A percentile compares a stretch with the other conserved stretches of the same genome.
Evolutionary conservation across 2,888 invertebrate genomes (phyloP).

Genomic region (Erebia aethiops): DNA sequence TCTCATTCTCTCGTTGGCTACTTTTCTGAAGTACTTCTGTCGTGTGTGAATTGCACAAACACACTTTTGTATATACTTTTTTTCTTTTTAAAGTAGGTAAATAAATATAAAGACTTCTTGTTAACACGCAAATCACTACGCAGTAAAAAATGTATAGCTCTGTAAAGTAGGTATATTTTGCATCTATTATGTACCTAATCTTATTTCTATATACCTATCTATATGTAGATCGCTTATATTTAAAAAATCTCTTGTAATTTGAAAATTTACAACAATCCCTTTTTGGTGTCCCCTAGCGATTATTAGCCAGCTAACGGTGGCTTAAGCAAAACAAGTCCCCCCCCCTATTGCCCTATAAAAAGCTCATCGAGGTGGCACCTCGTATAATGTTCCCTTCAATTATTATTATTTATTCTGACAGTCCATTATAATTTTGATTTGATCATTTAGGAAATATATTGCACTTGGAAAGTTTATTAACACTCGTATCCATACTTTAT

Average conservation of each 20-base stretch:
- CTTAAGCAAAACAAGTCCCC: slow-evolving; percentile 68
- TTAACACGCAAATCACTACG: neutral
- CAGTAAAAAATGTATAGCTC: neutral
- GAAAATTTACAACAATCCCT: slow-evolving; percentile 16
- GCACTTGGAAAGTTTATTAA: slow-evolving; percentile 3
- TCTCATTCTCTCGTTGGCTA: too few relatives aligned
- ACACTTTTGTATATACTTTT: too few relatives aligned
- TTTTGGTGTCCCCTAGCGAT: slow-evolving; percentile 50
- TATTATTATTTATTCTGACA: slow-evolving; percentile 57
- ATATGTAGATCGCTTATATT: too few relatives aligned
- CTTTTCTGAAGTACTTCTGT: too few relatives aligned
- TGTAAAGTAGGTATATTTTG: too few relatives aligned
- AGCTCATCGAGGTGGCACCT: slow-evolving; percentile 66
- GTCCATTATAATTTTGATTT: slow-evolving; percentile 60
- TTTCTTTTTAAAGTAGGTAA: too few relatives aligned
- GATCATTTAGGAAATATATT: slow-evolving; percentile 44
- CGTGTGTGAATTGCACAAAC: too few relatives aligned
- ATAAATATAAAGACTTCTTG: too few relatives aligned
- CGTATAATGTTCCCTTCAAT: slow-evolving; percentile 59
- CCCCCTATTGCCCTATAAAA: slow-evolving; percentile 65
- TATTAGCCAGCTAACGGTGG: slow-evolving; percentile 73
- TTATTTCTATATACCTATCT: too few relatives aligned
- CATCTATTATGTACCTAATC: too few relatives aligned
- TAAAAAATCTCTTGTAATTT: slow-evolving; percentile 2
- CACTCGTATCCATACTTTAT: neutral